phyloP scores from a whole-genome alignment of 2,797 vertebrate genomes.

The Gambusia yucatana region DNA sequence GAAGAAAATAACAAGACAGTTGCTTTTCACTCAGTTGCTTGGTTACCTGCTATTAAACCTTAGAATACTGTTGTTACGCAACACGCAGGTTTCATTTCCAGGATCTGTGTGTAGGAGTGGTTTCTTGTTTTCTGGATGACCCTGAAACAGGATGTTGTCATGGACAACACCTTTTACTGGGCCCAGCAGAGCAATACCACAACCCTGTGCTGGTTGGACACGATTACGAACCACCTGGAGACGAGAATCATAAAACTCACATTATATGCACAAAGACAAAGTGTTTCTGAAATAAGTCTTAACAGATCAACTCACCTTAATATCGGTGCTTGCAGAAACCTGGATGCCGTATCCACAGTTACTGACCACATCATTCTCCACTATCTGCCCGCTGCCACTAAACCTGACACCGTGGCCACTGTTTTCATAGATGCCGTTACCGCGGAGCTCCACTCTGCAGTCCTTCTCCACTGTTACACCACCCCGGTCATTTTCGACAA shows the following conservation, averaged over 20 bases:
- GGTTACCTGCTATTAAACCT: conserved; percentile 84
- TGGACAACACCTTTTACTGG: conserved; percentile 86
- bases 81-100: conserved; percentile 81
- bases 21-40: conserved; percentile 29
- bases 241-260: conserved; percentile 8
- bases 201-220: conserved; percentile 86
- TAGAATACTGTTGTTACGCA: conserved; percentile 87
- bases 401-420: conserved; percentile 85
- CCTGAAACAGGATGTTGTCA: conserved; percentile 91
- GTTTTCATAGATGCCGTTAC: conserved; percentile 92
- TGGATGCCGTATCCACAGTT: conserved; percentile 87
- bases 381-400: conserved; percentile 84
- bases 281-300: neutral
- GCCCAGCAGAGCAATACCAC: conserved; percentile 85
- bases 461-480: conserved; percentile 87
- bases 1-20: neutral
- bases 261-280: neutral
- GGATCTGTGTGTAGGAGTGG: conserved; percentile 82
- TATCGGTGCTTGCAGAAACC: conserved; percentile 83
- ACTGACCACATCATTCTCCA: conserved; percentile 90
- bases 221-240: conserved; percentile 89
- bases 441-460: conserved; percentile 88
- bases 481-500: conserved; percentile 84
- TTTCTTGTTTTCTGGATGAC: conserved; percentile 82
- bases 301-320: conserved; percentile 80